Percentiles rank a stretch among this genome's conserved stretches.
phyloP scores from a whole-genome alignment of 1,140 invertebrate species.

The Drosophila prosaltans region DNA sequence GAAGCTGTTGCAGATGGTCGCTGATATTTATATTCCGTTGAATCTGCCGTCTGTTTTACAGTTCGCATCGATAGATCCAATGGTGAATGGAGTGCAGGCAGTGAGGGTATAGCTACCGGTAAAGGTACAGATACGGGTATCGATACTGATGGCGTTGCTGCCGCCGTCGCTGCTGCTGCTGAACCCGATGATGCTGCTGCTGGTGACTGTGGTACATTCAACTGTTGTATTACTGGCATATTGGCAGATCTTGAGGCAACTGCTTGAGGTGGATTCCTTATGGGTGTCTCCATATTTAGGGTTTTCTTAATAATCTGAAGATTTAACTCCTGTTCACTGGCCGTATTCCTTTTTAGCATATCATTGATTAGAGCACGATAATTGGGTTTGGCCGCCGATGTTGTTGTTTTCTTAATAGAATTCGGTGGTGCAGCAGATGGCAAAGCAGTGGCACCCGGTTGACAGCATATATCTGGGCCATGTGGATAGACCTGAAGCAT shows the following conservation, averaged over 20 bases:
- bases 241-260: background rate
- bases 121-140: background rate
- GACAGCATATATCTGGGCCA: constrained; percentile 68
- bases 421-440: constrained; percentile 3
- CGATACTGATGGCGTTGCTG: background rate
- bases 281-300: constrained; percentile 62
- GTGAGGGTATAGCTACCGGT: constrained; percentile 76
- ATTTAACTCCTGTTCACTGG: constrained; percentile 77
- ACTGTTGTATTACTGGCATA: too few relatives aligned
- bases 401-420: constrained; percentile 31
- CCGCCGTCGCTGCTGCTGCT: constrained; percentile 16
- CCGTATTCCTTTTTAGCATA: constrained; percentile 66
- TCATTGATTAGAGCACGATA: constrained; percentile 75
- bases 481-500: constrained; percentile 67
- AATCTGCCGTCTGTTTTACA: constrained; percentile 92
- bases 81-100: constrained; percentile 85
- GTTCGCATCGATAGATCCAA: constrained; percentile 93
- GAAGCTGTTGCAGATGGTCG: constrained; percentile 15
- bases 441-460: constrained; percentile 15
- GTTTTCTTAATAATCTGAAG: constrained; percentile 80
- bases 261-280: constrained; percentile 3
- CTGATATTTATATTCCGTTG: constrained; percentile 89
- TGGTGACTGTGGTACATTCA: background rate
- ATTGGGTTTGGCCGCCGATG: constrained; percentile 58
- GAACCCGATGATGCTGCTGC: constrained; percentile 5